phyloP scores from a whole-genome alignment of 2,888 invertebrate genomes.

The Eupithecia exiguata region DNA sequence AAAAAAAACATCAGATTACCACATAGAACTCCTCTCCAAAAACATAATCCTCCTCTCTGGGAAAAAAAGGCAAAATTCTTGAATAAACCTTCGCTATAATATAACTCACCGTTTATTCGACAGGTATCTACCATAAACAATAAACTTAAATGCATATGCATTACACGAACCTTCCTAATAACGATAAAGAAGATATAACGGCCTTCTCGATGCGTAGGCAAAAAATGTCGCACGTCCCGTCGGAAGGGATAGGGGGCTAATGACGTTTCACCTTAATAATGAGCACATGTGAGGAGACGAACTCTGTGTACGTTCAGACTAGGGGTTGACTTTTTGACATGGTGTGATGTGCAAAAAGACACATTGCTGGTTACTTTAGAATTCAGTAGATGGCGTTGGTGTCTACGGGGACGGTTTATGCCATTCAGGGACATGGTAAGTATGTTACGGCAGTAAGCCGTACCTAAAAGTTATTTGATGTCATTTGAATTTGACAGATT shows the following conservation, averaged over 20 bases:
- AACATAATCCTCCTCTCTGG: not conserved
- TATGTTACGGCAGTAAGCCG: no score
- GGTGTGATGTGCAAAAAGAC: no score
- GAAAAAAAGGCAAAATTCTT: not conserved
- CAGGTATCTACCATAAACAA: not conserved
- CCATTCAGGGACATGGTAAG: no score
- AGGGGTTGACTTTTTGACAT: slow-evolving; percentile 1
- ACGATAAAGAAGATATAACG: slow-evolving; percentile 68
- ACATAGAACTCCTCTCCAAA: not conserved
- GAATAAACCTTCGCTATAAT: not conserved
- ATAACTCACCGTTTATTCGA: not conserved
- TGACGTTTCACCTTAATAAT: slow-evolving; percentile 66
- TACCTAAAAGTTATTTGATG: no score
- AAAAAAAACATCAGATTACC: not conserved
- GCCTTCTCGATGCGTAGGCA: slow-evolving; percentile 55
- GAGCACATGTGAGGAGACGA: slow-evolving; percentile 48
- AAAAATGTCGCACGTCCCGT: slow-evolving; percentile 65
- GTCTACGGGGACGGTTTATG: no score
- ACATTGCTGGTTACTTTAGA: no score
- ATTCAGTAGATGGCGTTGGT: no score
- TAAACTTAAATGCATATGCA: slow-evolving; percentile 49
- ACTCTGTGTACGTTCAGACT: slow-evolving; percentile 38
- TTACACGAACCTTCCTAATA: slow-evolving; percentile 74
- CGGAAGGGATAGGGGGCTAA: slow-evolving; percentile 60
- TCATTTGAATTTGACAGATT: no score